A percentile compares a stretch with the other conserved stretches of the same genome.
Evolutionary conservation across 2,113 vertebrate species (phyloP).

Genomic region (Carassius carassius): DNA sequence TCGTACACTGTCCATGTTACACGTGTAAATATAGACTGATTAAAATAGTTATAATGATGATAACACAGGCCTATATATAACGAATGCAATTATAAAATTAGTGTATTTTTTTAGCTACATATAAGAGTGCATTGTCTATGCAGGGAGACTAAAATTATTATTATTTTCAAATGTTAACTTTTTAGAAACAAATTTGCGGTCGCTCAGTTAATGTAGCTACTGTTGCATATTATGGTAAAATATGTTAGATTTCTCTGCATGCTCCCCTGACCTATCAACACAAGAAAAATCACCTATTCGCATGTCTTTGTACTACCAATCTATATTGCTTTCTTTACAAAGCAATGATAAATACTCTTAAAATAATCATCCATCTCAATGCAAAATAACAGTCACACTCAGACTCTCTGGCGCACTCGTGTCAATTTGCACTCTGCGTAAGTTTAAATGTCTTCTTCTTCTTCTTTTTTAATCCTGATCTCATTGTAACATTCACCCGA

Average conservation of each 20-base stretch:
- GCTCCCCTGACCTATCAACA: constrained; percentile 10
- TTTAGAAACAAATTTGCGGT: background rate
- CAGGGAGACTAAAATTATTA: background rate
- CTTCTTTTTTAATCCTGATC: background rate
- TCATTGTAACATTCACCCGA: constrained; percentile 20
- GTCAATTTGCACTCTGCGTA: constrained; percentile 20
- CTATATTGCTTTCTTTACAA: constrained; percentile 23
- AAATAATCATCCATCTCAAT: constrained; percentile 30
- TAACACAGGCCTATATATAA: too few species aligned
- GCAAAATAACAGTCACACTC: constrained; percentile 38
- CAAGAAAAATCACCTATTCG: constrained; percentile 25
- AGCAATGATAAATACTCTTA: constrained; percentile 34
- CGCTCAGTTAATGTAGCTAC: background rate
- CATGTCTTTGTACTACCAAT: background rate
- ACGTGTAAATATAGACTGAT: background rate
- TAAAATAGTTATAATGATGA: background rate
- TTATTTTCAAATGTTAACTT: too few species aligned
- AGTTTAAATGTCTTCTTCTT: constrained; percentile 28
- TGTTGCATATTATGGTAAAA: background rate
- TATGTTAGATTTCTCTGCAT: background rate
- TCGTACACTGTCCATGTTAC: background rate
- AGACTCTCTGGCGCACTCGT: constrained; percentile 27
- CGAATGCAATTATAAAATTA: background rate
- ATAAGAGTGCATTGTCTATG: background rate
- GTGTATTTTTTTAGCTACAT: background rate